phyloP scores from a whole-genome alignment of 2,797 vertebrate species.

The Poecile montanus region DNA sequence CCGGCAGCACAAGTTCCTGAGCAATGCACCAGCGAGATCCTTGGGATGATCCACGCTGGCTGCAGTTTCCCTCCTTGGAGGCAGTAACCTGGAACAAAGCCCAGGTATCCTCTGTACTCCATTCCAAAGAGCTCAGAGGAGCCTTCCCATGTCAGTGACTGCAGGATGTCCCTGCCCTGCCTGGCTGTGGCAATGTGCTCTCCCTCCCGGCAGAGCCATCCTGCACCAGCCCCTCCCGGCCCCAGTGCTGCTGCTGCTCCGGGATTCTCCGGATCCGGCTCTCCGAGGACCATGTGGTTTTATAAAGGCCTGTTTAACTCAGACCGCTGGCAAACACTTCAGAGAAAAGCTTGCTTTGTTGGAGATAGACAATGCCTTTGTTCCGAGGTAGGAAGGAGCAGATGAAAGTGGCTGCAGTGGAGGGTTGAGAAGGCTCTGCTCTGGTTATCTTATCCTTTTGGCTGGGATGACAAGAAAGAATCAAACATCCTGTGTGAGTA shows the following conservation, averaged over 20 bases:
- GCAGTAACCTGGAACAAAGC: not conserved
- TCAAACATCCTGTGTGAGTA: not conserved
- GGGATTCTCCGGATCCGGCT: rapidly evolving
- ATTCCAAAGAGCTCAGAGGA: not conserved
- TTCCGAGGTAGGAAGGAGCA: not conserved
- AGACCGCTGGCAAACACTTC: not conserved
- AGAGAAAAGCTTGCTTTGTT: conserved; percentile 23
- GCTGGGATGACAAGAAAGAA: not conserved
- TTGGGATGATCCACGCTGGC: rapidly evolving
- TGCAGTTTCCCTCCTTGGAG: not conserved
- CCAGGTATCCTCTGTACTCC: not conserved
- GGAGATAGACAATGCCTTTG: not conserved
- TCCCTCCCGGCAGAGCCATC: not conserved
- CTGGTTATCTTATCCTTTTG: not conserved
- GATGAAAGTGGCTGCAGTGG: not conserved
- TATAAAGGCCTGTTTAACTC: not conserved
- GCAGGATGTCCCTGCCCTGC: not conserved
- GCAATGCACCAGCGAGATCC: rapidly evolving
- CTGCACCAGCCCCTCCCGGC: not conserved
- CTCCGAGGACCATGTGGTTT: not conserved
- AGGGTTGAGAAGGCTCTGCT: not conserved
- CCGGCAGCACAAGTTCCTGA: not conserved
- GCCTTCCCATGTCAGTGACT: rapidly evolving
- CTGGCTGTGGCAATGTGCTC: not conserved
- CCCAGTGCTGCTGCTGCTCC: not conserved